These are phyloP conservation scores for Zeuzera pyrina DNA, from an alignment of 2,888 invertebrate genomes.

Conservation along the genomic window DNA sequence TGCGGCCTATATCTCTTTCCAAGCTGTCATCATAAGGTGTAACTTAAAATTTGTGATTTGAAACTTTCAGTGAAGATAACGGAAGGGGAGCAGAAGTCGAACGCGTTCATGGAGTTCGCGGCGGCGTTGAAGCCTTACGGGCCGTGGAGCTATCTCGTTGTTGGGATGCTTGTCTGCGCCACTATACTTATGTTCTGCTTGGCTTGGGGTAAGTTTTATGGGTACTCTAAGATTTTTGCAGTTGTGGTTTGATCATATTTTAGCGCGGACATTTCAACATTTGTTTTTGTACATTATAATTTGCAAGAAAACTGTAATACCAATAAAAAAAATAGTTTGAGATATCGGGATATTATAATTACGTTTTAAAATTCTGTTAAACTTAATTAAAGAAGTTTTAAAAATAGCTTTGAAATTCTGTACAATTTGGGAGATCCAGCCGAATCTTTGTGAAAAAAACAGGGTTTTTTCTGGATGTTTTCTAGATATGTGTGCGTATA, in stretches of 20 bases:
- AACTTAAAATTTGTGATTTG: constrained; percentile 11
- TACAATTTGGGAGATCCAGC: no score
- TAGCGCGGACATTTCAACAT: no score
- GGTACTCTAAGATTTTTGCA: no score
- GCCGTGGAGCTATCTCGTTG: constrained; percentile 81
- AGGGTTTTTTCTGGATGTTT: no score
- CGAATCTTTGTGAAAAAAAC: no score
- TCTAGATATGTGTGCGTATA: neutral
- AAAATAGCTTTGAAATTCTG: no score
- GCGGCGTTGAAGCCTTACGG: constrained; percentile 79
- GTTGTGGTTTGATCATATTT: no score
- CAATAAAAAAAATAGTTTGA: neutral
- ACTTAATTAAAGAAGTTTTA: neutral
- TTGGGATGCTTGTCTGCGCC: constrained; percentile 80
- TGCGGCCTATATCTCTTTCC: no score
- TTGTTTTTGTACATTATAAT: neutral
- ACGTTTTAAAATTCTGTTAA: neutral
- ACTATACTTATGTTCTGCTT: constrained; percentile 80
- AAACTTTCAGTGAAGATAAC: constrained; percentile 59
- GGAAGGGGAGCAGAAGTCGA: constrained; percentile 54
- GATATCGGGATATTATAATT: neutral
- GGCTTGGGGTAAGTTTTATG: constrained; percentile 74
- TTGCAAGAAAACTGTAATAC: neutral
- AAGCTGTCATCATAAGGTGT: no score
- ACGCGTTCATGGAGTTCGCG: constrained; percentile 62